Base-by-base conservation (phyloP, 2,888 invertebrate species). In the Drosophila emarginata region DNA sequence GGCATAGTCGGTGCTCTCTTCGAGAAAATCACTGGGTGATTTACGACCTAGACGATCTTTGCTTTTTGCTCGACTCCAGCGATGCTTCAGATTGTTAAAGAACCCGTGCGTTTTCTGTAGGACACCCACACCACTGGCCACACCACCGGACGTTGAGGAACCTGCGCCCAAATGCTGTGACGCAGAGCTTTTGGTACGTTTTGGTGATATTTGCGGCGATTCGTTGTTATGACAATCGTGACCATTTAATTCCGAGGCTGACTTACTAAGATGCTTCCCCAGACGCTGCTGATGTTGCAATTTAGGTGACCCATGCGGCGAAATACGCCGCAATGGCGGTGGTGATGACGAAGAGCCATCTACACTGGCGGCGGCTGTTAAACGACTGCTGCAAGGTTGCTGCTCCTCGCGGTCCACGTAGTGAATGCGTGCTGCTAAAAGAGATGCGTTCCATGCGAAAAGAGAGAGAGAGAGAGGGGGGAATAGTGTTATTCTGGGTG, bases 31-130 rank as follows among this genome's bases (percentile, higher is more conserved):
- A 64, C 93, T 93, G 39, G 94, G 94, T 3, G 93, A 93, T 82
- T 94, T 94, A 87, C 93, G 94, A 4, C 91, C 91, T 14, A 87
- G 58, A 74, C 96, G 93, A 89, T 96, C 95, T 88, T 95, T 94
- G 87, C 95, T 95, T 61, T 94, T 93, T 75, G 95, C 95, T 56
- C 96, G 94, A 76, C 94, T 94, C 96, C 96, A 96, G 58, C 96
- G 95, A 88, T 94, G 96, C 93, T 95, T 96, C 61, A 97, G 92
- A 82, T 96, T 96, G 76, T 95, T 95, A 90, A 97, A 96, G 92
- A 97, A 96, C 77, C 95, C 95, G 89, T 96, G 96, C 0, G 96
- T 96, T 84, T 95, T 94, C 90, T 96, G 96, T 60, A 96, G 95
- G 56, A 96, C 96, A 32, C 91, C 90, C 2, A 75, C 78, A 67